Evolutionary conservation across 2,113 vertebrate genomes (phyloP).

Genomic region (Holacanthus passer): DNA sequence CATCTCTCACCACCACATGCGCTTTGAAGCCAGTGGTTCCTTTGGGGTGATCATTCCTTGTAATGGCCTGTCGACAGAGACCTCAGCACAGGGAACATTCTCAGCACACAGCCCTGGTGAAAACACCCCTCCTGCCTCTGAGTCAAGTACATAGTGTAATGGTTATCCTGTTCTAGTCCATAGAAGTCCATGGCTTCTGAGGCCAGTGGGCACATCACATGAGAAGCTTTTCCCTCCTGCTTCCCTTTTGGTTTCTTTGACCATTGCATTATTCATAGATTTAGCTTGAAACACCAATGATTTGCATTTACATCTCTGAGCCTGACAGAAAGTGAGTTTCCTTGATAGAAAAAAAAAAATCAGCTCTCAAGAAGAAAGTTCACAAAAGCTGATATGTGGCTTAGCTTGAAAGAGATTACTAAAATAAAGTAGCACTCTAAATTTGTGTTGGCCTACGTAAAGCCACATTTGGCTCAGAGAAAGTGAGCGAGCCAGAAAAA

Average conservation of each 20-base stretch:
- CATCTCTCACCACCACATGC: slow-evolving; percentile 21
- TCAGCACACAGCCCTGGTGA: slow-evolving; percentile 14
- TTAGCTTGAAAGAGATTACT: slow-evolving; percentile 10
- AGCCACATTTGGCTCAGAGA: background rate
- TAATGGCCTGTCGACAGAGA: slow-evolving; percentile 30
- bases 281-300: background rate
- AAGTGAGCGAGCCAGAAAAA: background rate
- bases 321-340: background rate
- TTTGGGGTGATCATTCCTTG: slow-evolving; percentile 31
- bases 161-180: background rate
- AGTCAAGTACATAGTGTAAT: background rate
- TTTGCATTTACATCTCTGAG: slow-evolving; percentile 16
- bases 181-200: background rate
- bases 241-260: background rate
- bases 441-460: background rate
- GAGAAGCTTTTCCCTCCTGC: background rate
- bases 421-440: slow-evolving; percentile 2
- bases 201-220: background rate
- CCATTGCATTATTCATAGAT: background rate
- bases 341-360: background rate
- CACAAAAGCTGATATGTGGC: background rate
- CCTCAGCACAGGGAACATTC: slow-evolving; percentile 30
- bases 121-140: slow-evolving; percentile 17
- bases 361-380: background rate
- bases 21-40: slow-evolving; percentile 44